Evolutionary conservation across 2,113 vertebrate genomes (phyloP).

Genomic region (Pelecanus crispus): DNA sequence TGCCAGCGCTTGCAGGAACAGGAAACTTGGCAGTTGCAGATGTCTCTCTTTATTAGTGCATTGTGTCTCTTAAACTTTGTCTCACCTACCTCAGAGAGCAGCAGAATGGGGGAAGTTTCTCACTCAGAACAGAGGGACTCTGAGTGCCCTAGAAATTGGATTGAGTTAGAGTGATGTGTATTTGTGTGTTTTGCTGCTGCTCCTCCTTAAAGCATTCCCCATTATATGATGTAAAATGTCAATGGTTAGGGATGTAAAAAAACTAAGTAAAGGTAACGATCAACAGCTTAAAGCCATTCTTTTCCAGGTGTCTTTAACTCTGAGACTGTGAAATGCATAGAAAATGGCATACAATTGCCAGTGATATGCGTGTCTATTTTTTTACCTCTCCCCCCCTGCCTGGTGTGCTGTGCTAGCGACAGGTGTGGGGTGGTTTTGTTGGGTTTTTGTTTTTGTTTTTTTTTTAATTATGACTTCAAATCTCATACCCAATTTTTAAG

Average conservation of each 20-base stretch:
- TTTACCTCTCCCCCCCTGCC: too few relatives aligned
- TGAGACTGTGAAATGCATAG: background rate
- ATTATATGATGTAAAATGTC: fast-evolving
- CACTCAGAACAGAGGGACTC: background rate
- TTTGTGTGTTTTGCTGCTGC: background rate
- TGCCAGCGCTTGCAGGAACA: background rate
- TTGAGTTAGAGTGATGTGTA: background rate
- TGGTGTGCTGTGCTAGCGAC: background rate
- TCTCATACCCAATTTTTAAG: background rate
- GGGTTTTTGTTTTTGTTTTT: background rate
- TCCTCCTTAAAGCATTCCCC: background rate
- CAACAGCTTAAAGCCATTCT: background rate
- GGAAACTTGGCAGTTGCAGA: background rate
- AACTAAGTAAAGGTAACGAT: background rate
- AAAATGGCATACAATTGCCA: background rate
- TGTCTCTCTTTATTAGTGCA: fast-evolving
- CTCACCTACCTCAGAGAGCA: background rate
- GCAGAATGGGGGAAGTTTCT: background rate
- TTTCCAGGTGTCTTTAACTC: background rate
- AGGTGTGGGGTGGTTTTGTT: fast-evolving
- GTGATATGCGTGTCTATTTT: background rate
- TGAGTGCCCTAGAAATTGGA: background rate
- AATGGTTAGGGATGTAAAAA: background rate
- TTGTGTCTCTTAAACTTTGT: background rate
- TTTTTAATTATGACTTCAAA: background rate